A percentile compares a stretch with the other conserved stretches of the same genome.
Conservation (phyloP, 2,113 vertebrate species). For the Pan paniscus region DNA sequence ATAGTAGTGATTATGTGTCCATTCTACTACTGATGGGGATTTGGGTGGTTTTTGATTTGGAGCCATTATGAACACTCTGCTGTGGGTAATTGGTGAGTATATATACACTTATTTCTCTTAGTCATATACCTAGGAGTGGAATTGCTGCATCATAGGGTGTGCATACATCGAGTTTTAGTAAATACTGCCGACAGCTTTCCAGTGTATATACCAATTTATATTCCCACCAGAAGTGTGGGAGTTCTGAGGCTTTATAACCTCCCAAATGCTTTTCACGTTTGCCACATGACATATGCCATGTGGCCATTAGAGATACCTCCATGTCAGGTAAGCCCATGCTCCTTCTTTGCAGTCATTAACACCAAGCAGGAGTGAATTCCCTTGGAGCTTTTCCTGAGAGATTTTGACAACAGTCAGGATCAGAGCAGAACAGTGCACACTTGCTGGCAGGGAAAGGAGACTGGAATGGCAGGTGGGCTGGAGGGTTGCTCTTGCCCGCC, state of each 20-base stretch:
- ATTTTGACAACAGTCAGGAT: background rate
- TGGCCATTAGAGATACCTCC: fast-evolving
- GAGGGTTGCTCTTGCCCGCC: background rate
- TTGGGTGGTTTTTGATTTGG: background rate
- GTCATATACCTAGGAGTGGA: background rate
- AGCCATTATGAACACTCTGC: background rate
- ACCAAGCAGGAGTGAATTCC: background rate
- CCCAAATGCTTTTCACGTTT: background rate
- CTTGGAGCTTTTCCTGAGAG: background rate
- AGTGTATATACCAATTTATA: background rate
- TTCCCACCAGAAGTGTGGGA: background rate
- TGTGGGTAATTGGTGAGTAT: background rate
- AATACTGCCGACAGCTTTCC: background rate
- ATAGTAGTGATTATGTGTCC: background rate
- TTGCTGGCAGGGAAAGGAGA: background rate
- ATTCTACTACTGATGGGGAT: background rate
- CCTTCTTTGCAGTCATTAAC: background rate
- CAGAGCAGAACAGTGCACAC: background rate
- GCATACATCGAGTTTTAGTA: background rate
- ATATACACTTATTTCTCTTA: background rate
- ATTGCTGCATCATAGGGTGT: background rate
- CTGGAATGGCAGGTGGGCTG: fast-evolving
- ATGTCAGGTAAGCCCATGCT: background rate
- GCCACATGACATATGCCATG: background rate
- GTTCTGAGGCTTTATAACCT: background rate